phyloP scores from a whole-genome alignment of 1,140 invertebrate species.

The Lamellibrachia luymesi region DNA sequence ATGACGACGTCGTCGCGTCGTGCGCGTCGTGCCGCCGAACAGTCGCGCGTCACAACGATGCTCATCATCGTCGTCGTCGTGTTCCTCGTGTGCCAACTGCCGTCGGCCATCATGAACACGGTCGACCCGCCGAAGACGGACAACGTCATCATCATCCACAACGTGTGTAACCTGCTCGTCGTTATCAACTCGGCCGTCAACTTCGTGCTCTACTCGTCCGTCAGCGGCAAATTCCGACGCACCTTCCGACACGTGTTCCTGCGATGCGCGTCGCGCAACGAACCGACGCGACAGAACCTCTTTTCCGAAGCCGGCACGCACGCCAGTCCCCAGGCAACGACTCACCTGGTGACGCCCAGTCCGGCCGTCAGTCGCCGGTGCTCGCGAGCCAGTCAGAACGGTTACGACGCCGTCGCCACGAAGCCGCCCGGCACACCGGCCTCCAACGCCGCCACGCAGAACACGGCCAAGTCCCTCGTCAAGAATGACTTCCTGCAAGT shows the following conservation, averaged over 20 bases:
- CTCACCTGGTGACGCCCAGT: neutral
- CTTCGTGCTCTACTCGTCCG: constrained; percentile 75
- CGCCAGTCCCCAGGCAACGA: neutral
- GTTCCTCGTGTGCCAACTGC: constrained; percentile 28
- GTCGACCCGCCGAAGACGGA: neutral
- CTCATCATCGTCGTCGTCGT: constrained; percentile 30
- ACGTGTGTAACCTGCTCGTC: constrained; percentile 72
- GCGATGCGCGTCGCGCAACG: constrained; percentile 43
- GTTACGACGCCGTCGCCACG: neutral
- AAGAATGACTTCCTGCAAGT: neutral
- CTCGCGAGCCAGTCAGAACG: neutral
- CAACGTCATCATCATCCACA: constrained; percentile 61
- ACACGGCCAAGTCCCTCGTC: neutral
- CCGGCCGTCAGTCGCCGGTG: neutral
- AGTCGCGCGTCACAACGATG: constrained; percentile 27
- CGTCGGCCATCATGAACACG: constrained; percentile 22
- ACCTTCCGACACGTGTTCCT: constrained; percentile 70
- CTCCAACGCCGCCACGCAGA: neutral
- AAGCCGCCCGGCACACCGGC: neutral
- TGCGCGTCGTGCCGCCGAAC: constrained; percentile 14
- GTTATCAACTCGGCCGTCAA: constrained; percentile 72
- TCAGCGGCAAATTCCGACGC: constrained; percentile 74
- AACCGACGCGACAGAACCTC: neutral
- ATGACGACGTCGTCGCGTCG: neutral
- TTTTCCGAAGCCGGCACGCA: constrained; percentile 26